These are phyloP conservation scores for Sebastes melanostomus DNA, from an alignment of 2,797 vertebrate species.

Conservation along the genomic window DNA sequence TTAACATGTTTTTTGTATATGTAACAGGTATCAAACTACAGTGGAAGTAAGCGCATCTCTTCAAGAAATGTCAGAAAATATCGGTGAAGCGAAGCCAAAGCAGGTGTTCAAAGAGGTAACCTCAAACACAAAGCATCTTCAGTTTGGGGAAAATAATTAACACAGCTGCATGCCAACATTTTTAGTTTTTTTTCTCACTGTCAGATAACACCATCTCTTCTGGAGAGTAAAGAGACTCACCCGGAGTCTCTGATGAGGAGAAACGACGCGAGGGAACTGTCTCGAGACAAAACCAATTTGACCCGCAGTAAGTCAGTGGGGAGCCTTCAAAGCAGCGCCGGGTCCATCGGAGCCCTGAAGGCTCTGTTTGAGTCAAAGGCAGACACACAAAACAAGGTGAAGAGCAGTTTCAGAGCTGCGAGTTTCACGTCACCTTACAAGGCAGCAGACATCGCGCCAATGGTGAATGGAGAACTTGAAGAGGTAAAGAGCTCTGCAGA, in stretches of 20 bases:
- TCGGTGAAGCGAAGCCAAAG: slow-evolving; percentile 30
- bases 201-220: slow-evolving; percentile 27
- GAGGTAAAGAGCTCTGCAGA: slow-evolving; percentile 13
- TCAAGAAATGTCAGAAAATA: neutral
- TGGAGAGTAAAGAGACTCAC: slow-evolving; percentile 12
- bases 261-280: slow-evolving; percentile 39
- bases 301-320: slow-evolving; percentile 76
- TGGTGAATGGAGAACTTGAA: slow-evolving; percentile 34
- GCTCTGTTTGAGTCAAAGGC: slow-evolving; percentile 76
- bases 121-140: neutral
- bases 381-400: neutral
- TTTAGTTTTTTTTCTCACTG: neutral
- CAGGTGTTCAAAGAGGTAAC: slow-evolving; percentile 46
- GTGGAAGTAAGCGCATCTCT: slow-evolving; percentile 13
- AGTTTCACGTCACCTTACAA: neutral
- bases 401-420: slow-evolving; percentile 32
- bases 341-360: slow-evolving; percentile 69
- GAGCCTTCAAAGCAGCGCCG: slow-evolving; percentile 52
- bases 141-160: neutral
- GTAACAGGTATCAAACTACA: slow-evolving; percentile 71
- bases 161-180: neutral
- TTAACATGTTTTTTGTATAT: neutral
- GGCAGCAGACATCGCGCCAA: neutral
- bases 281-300: slow-evolving; percentile 34
- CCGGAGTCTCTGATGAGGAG: slow-evolving; percentile 39